phyloP scores from a whole-genome alignment of 2,113 vertebrate genomes.

The Xenopus borealis region DNA sequence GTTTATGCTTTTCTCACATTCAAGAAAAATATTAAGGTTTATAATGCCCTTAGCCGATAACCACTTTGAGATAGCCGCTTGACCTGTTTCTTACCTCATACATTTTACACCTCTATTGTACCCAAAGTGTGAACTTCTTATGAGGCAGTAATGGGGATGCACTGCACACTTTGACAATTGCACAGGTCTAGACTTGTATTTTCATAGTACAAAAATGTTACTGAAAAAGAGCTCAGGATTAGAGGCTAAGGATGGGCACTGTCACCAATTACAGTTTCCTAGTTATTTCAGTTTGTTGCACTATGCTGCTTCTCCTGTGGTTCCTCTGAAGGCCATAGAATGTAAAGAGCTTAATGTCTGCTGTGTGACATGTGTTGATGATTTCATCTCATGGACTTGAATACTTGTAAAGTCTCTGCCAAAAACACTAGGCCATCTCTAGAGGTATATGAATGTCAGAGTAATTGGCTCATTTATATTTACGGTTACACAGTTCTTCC shows the following conservation, averaged over 20 bases:
- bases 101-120: too few relatives aligned
- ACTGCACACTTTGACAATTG: too few relatives aligned
- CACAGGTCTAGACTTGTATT: too few relatives aligned
- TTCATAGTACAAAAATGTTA: too few relatives aligned
- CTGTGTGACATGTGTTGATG: slow-evolving; percentile 23
- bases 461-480: slow-evolving; percentile 35
- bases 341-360: slow-evolving; percentile 46
- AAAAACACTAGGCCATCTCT: slow-evolving; percentile 32
- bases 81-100: too few relatives aligned
- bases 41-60: too few relatives aligned
- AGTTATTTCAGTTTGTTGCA: slow-evolving; percentile 18
- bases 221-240: neutral
- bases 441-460: slow-evolving; percentile 34
- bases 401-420: slow-evolving; percentile 24
- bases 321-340: slow-evolving; percentile 30
- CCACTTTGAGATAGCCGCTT: too few relatives aligned
- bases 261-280: slow-evolving; percentile 10
- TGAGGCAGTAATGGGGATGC: too few relatives aligned
- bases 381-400: slow-evolving; percentile 17
- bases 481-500: slow-evolving; percentile 4
- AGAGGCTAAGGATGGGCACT: neutral
- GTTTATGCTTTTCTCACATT: too few relatives aligned
- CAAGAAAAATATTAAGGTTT: too few relatives aligned
- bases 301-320: slow-evolving; percentile 11
- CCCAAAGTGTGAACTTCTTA: too few relatives aligned